Base-by-base conservation (phyloP, 2,113 vertebrate genomes). In the Lophochroa leadbeateri region DNA sequence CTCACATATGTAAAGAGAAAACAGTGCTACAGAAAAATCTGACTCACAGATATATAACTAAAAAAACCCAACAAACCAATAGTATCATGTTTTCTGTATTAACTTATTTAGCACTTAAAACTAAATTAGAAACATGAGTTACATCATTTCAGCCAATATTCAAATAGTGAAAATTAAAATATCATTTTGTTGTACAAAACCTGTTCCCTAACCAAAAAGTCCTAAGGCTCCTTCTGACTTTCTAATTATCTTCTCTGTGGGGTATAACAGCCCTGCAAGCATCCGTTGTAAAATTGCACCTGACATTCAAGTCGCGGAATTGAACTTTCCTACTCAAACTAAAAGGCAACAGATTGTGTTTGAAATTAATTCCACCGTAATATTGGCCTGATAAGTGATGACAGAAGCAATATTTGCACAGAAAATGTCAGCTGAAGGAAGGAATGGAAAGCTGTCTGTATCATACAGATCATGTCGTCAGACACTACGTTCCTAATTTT, bases 241-340 rank as follows among this genome's bases (percentile, higher is more conserved):
- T 35, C 55, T 83, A 96, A 96, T 97, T 96, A 96, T 81, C 63
- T 93, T 94, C 97, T 97, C 93, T 75, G 82, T 92, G 72, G 91
- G 81, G 46, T 72, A 65, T 44, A 94, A 87, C 67, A 89, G 77
- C 55, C 65, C 67, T 81, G 61, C 24, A 80, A 95, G 61, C 69
- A 94, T 55, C 67, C 63, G 87, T 69, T 72, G 46, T 76, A 92
- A 97, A 95, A 94, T 29, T 85, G 44, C 41, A 96, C 80, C 93
- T 97, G 92, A 86, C 80, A 94, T 93, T 95, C 76, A 93, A 94
- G 87, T 76, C 18, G 14, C 43, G 72, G 77, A 86, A 83, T n/a
- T 94, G 82, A 97, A 96, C 80, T 88, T 94, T 95, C 39, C 92
- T 50, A 65, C 60, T 95, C 76, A 94, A 86, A 92, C 28, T 61